Conservation (phyloP, 2,113 vertebrate genomes). For the Lepidothrix coronata region DNA sequence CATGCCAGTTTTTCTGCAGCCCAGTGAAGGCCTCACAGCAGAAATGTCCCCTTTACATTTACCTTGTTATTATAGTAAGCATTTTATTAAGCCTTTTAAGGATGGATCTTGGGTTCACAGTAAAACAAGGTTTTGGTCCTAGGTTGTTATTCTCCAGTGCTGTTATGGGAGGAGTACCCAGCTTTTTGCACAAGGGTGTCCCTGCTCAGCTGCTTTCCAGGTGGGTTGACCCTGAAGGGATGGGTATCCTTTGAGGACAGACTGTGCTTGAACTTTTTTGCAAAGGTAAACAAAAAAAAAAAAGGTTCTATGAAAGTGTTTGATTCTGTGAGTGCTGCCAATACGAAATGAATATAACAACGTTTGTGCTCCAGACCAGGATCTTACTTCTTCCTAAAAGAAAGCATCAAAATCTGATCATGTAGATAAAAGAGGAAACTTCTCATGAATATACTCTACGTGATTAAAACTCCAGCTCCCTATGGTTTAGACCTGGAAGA, state of each 20-base stretch:
- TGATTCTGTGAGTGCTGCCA: background rate
- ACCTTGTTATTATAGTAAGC: background rate
- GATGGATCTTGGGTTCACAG: background rate
- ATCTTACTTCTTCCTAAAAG: slow-evolving; percentile 63
- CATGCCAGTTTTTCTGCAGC: background rate
- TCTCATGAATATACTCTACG: slow-evolving; percentile 72
- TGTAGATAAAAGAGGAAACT: slow-evolving; percentile 73
- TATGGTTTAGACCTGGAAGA: slow-evolving; percentile 75
- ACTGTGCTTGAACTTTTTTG: slow-evolving; percentile 10
- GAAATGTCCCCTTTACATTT: background rate
- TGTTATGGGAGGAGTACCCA: background rate
- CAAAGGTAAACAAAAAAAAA: slow-evolving; percentile 3
- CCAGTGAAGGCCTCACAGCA: background rate
- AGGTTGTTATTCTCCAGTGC: background rate
- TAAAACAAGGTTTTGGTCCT: background rate
- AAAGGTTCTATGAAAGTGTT: background rate
- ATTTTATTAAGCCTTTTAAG: slow-evolving; percentile 28
- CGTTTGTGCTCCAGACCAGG: slow-evolving; percentile 37
- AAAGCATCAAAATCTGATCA: slow-evolving; percentile 67
- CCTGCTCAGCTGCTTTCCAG: slow-evolving; percentile 26
- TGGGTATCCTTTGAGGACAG: background rate
- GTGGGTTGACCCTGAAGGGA: background rate
- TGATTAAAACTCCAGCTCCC: slow-evolving; percentile 77
- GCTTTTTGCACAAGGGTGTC: background rate
- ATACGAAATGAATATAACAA: background rate